Base-by-base conservation (phyloP, 2,113 vertebrate species). In the Nycticorax nycticorax region DNA sequence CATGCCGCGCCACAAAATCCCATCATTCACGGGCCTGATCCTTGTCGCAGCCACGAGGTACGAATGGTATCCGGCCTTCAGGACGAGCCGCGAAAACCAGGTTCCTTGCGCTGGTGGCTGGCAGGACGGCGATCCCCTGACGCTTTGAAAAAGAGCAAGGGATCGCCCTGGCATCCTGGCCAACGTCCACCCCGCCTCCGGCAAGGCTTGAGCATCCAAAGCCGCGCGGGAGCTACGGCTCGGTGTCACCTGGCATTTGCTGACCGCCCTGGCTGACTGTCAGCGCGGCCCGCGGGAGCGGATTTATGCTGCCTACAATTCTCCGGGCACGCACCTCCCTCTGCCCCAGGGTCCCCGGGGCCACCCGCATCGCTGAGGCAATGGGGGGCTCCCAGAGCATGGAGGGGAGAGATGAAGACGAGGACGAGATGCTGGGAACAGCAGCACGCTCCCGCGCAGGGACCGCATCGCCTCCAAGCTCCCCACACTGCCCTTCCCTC, bases 381-480 rank as follows among this genome's bases (percentile, higher is more conserved):
- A 28, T 4, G 47, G 32, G 52, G 35, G 26, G 28, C 5, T 62
- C 12, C 62, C 45, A 9, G 52, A 41, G 30, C 52, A 30, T 45
- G 11, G 33, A 22, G 12, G 8, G 7, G 5, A 60, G 18, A 69
- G 35, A 4, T 3, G 35, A 27, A 35, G 28, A 16, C 7, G 14
- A 66, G 48, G 47, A 32, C 12, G 47, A 78, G 41, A 7, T 47
- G 55, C 30, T 55, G 53, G 64, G 27, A 64, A 23, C 33, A 16
- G 5, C 27, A 14, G 17, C 18, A 4, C 1, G 2, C 3, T 72
- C 47, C 27, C 0, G 0, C 52, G 27, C 24, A 18, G 53, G 33
- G 23, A 55, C 47, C 6, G 2, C 26, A 14, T 5, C 0, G 0
- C 12, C 56, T 45, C 62, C 35, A 5, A 26, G 33, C 7, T 8